Evolutionary conservation across 2,888 invertebrate genomes (phyloP).

Genomic region (Stenotaenia linearis): DNA sequence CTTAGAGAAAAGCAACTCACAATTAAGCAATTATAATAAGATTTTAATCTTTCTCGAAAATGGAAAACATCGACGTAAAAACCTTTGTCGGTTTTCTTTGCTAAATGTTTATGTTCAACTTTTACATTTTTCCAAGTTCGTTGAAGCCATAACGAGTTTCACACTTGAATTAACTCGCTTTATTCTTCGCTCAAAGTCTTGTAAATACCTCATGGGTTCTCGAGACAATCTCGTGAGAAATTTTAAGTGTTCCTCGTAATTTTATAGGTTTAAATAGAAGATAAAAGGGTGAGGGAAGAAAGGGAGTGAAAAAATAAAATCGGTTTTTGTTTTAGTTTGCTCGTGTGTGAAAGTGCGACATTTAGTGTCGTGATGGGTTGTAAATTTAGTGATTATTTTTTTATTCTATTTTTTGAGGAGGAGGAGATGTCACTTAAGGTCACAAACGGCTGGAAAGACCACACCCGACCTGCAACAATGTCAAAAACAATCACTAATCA

Average conservation of each 20-base stretch:
- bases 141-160: neutral
- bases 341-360: neutral
- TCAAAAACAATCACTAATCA: too few species aligned
- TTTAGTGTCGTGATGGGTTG: too few species aligned
- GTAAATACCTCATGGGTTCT: neutral
- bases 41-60: neutral
- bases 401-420: too few species aligned
- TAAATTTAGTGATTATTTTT: too few species aligned
- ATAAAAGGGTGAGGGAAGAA: neutral
- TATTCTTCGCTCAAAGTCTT: neutral
- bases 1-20: neutral
- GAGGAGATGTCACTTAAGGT: too few species aligned
- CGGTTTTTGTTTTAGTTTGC: neutral
- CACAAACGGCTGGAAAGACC: too few species aligned
- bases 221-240: neutral
- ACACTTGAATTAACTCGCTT: neutral
- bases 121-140: neutral
- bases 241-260: neutral
- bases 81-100: neutral
- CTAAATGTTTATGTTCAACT: neutral
- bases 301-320: neutral
- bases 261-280: neutral
- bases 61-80: neutral
- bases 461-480: too few species aligned
- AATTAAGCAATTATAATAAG: neutral